Base-by-base conservation (phyloP, 2,888 invertebrate species). In the Morinoia aosen region DNA sequence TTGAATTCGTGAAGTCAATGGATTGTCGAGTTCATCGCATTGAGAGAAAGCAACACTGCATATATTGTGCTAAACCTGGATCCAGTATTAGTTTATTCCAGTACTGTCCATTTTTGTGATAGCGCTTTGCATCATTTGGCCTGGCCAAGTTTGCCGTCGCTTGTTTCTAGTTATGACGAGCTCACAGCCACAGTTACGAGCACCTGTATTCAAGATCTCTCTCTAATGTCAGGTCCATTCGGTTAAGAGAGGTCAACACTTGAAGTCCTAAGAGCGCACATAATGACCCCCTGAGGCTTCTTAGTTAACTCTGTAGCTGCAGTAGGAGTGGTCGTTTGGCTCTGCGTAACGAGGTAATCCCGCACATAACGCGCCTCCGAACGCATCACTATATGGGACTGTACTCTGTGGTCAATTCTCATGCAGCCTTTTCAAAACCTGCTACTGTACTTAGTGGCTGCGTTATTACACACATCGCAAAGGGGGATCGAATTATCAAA, bases 281-380 rank as follows among this genome's bases (percentile, higher is more conserved):
- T 90, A 90, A 90, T 90, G 90, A 90, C 90, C 90, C 11, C 90
- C 90, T 40, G 39, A 48, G 90, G 48, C 90, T 90, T 48, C 90
- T 90, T 90, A 48, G 90, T 90, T 90, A 90, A 57, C 93, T 93
- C 93, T 19, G 57, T 25, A 93, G 93, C 58, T 93, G 56, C 93
- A 57, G n/a, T 39, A 93, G 4, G 58, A 93, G 57, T 10, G 58
- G 93, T 93, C 93, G 93, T 93, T 93, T 57, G 33, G 57, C 48
- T 57, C 25, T 12, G 25, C 39, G 93, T 93, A 93, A 93, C 93
- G 93, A 93, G 57, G 57, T 57, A 93, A 93, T 93, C 93, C 19
- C 58, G n/a, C 93, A 93, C 57, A 56, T 93, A 93, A 93, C 93
- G 93, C 57, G 93, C 33, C 25, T 57, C 33, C 57, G 48, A 33